Percentiles rank a stretch among this genome's conserved stretches.
These are phyloP conservation scores for Drosophila neoperkinsi DNA, from an alignment of 2,888 invertebrate genomes.

Conservation along the genomic window DNA sequence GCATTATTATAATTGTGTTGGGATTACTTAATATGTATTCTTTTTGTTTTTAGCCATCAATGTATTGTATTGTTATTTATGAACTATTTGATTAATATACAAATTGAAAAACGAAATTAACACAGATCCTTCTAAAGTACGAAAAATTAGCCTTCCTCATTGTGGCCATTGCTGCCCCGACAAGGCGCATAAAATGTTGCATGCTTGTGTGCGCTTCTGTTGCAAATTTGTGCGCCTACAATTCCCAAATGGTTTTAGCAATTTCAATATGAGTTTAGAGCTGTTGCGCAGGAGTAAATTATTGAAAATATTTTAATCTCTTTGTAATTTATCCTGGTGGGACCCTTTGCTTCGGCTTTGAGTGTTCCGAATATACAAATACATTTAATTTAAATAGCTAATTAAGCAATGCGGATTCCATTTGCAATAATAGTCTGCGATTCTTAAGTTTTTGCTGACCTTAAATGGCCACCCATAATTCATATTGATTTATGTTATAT, in stretches of 20 bases:
- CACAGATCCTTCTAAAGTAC: not conserved
- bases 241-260: constrained; percentile 71
- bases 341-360: constrained; percentile 80
- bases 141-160: fast-evolving
- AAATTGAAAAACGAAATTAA: not conserved
- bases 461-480: not conserved
- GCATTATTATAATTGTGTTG: too few species aligned
- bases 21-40: not conserved
- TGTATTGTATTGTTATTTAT: not conserved
- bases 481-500: not conserved
- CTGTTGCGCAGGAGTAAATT: fast-evolving
- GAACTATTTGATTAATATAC: not conserved
- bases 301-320: constrained; percentile 73
- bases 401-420: fast-evolving
- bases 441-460: not conserved
- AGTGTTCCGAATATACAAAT: constrained; percentile 68
- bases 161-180: not conserved
- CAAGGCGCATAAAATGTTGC: constrained; percentile 41
- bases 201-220: constrained; percentile 35
- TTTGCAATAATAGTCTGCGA: fast-evolving
- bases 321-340: constrained; percentile 83
- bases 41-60: not conserved
- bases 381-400: not conserved
- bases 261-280: not conserved
- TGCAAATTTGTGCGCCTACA: constrained; percentile 10